Base-by-base conservation (phyloP, 1,140 invertebrate species). In the Caenorhabditis inopinata region DNA sequence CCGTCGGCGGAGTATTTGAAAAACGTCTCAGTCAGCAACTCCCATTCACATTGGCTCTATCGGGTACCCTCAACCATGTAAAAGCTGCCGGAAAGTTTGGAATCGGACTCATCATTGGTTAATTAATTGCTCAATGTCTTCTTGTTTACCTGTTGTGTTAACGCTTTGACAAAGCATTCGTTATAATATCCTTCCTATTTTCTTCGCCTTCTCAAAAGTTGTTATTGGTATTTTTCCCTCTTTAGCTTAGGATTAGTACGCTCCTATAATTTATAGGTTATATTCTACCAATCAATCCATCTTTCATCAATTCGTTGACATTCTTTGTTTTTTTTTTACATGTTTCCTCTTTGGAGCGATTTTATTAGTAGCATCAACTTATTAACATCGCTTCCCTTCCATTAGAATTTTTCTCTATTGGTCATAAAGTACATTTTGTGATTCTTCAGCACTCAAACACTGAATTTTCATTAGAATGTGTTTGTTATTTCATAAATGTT, bases 1-100 rank as follows among this genome's bases (percentile, higher is more conserved):
- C 93, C 78, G 93, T 98, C 42, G 94, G 94, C 76, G 96, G 94
- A 1, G 94, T 96, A 1, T 89, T 98, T 83, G 96, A 98, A 89
- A 96, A 98, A 91, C 94, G 95, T 90, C 90, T 97, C 46, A 92
- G 93, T 84, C 94, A 94, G 25, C 89, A 89, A 3, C 90, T 98
- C 84, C 96, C 96, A 78, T 96, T 98, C 89, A 94, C 94, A 1
- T 93, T 99, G 85, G 92, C 93, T 11, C 90, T 99, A 1, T 97
- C 95, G 86, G 96, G 94, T 74, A 92, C 94, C 89, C 91, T 96
- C 58, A 98, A 97, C 91, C 96, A 98, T 88, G 87, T 86, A 9
- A 91, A 91, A 85, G 83, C 29, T 68, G 74, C 74, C 45, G 90
- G 88, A 83, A 87, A 89, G 74, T 90, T 90, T 84, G 90, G 90